Evolutionary conservation across 2,888 invertebrate species (phyloP).

Genomic region (Lacanobia wlatinum): DNA sequence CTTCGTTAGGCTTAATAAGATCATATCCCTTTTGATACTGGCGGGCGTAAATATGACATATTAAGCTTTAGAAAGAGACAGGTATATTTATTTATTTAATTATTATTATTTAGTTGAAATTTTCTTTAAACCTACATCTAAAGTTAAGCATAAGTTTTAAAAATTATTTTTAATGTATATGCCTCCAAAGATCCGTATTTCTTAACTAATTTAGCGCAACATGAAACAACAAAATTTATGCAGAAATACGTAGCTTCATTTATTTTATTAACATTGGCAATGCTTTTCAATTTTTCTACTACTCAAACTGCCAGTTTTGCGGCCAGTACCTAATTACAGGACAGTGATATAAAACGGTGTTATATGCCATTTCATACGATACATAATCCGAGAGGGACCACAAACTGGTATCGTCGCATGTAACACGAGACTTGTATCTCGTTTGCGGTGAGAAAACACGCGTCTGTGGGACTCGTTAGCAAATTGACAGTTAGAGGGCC

Average conservation of each 20-base stretch:
- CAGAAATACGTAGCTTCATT: too few species aligned
- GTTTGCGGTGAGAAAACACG: constrained; percentile 38
- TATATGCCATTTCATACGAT: constrained; percentile 11
- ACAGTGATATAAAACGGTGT: background rate
- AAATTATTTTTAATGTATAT: too few species aligned
- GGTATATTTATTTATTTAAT: too few species aligned
- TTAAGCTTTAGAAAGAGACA: too few species aligned
- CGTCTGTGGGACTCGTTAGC: constrained; percentile 29
- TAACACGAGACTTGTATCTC: constrained; percentile 38
- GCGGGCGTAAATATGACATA: background rate
- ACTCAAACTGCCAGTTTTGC: background rate
- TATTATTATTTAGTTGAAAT: too few species aligned
- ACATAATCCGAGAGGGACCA: constrained; percentile 19
- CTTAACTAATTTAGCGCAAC: too few species aligned
- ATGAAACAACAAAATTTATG: too few species aligned
- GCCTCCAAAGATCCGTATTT: too few species aligned
- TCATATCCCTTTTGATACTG: background rate
- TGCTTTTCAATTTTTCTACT: background rate
- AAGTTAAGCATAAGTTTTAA: too few species aligned
- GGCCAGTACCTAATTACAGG: background rate
- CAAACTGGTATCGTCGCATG: constrained; percentile 32
- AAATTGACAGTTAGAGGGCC: constrained; percentile 30
- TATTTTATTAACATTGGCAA: too few species aligned
- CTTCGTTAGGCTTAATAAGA: constrained; percentile 5
- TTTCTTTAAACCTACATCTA: too few species aligned